phyloP scores from a whole-genome alignment of 2,113 vertebrate genomes.

The Catharus fuscescens region DNA sequence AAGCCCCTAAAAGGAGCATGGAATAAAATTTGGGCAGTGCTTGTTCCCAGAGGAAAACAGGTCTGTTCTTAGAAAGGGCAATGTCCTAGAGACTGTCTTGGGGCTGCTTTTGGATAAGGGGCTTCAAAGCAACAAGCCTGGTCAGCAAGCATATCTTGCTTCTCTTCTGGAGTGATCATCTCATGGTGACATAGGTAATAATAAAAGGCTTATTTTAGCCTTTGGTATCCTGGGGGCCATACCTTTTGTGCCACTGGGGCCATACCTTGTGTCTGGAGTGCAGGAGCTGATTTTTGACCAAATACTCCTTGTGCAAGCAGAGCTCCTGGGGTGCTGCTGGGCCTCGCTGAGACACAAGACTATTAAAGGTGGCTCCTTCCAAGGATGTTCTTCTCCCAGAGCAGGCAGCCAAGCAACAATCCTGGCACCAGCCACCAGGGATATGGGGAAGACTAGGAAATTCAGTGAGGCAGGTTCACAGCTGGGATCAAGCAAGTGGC shows the following conservation, averaged over 20 bases:
- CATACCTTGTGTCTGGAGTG: neutral
- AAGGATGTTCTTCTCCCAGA: neutral
- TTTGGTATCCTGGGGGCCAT: neutral
- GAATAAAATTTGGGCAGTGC: neutral
- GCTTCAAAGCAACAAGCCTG: neutral
- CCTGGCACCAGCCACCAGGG: neutral
- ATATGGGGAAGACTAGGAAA: neutral
- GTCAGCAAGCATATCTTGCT: neutral
- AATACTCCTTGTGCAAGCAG: neutral
- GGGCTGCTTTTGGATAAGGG: neutral
- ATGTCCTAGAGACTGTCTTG: neutral
- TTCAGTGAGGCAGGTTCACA: neutral
- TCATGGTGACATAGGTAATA: neutral
- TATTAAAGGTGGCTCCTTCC: neutral
- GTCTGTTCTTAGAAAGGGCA: neutral
- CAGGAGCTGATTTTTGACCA: neutral
- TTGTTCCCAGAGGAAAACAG: neutral
- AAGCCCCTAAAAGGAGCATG: neutral
- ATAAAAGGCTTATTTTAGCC: neutral
- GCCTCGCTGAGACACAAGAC: neutral
- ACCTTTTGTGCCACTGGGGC: neutral
- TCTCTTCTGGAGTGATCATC: neutral
- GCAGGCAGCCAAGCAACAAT: neutral
- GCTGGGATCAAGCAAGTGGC: neutral
- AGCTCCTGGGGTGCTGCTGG: neutral